Percentiles rank a stretch among this genome's conserved stretches.
Evolutionary conservation across 1,140 invertebrate genomes (phyloP).

Genomic region (Sipha flava): DNA sequence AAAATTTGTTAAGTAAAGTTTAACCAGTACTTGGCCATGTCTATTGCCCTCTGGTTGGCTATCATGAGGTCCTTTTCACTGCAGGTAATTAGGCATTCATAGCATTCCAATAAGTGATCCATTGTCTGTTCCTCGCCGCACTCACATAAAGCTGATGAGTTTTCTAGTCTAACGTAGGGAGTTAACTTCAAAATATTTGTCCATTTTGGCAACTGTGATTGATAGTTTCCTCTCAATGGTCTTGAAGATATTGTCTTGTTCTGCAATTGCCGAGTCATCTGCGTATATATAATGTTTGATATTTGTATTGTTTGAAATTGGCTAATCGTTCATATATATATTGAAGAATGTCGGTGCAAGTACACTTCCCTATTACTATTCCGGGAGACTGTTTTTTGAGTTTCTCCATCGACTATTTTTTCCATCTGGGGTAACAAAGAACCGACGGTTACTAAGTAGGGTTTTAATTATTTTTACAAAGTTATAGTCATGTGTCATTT

Average conservation of each 20-base stretch:
- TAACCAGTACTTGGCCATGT: neutral
- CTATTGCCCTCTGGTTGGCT: neutral
- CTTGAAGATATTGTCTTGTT: conserved; percentile 28
- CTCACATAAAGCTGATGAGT: neutral
- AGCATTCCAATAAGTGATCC: neutral
- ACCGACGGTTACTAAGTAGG: conserved; percentile 5
- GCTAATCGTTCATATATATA: conserved; percentile 38
- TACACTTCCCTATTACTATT: neutral
- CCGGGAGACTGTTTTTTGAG: too few species aligned
- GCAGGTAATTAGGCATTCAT: neutral
- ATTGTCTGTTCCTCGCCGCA: neutral
- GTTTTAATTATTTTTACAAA: neutral
- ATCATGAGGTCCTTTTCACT: neutral
- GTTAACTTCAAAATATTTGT: neutral
- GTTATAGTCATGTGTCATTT: neutral
- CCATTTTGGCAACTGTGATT: neutral
- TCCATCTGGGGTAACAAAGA: too few species aligned
- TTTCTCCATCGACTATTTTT: too few species aligned
- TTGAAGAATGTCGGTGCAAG: conserved; percentile 25
- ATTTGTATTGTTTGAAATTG: neutral
- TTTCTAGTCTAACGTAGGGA: neutral
- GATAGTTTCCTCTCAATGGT: neutral
- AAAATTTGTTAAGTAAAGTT: neutral
- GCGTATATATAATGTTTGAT: conserved; percentile 33
- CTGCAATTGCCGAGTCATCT: too few species aligned